A percentile compares a stretch with the other conserved stretches of the same genome.
Conservation (phyloP, 2,888 invertebrate species). For the Sesia bembeciformis region DNA sequence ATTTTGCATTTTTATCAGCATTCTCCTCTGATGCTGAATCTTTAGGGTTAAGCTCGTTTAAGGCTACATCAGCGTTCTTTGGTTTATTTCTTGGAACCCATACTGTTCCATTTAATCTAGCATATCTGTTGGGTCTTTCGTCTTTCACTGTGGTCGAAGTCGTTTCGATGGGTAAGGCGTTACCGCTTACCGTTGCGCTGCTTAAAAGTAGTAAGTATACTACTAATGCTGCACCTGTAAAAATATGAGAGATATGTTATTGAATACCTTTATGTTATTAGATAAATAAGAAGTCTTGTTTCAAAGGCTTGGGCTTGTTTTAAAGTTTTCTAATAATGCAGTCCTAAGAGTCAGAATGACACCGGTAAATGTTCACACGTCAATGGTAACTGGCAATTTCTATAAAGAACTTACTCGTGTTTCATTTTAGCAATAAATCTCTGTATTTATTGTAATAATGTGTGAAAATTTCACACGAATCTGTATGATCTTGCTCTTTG, state of each 20-base stretch:
- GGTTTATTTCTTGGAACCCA: conserved; percentile 30
- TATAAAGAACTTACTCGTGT: no score
- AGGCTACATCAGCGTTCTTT: conserved; percentile 43
- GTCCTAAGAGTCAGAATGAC: no score
- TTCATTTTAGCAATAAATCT: no score
- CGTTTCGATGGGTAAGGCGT: conserved; percentile 42
- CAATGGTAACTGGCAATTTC: no score
- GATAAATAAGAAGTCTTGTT: no score
- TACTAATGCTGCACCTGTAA: conserved; percentile 63
- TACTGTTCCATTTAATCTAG: conserved; percentile 28
- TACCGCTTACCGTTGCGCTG: conserved; percentile 44
- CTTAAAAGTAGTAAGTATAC: conserved; percentile 58
- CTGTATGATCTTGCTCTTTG: no score
- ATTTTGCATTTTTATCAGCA: conserved; percentile 63
- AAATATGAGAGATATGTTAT: conserved; percentile 17
- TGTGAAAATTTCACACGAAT: no score
- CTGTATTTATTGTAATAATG: no score
- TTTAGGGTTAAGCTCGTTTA: conserved; percentile 57
- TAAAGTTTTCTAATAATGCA: no score
- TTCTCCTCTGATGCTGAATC: conserved; percentile 56
- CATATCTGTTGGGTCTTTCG: conserved; percentile 31
- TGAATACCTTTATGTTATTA: neutral
- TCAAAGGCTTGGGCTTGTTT: no score
- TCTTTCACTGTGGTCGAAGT: conserved; percentile 36
- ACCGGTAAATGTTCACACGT: no score